Conservation (phyloP, 2,113 vertebrate genomes). For the Toxostoma redivivum region DNA sequence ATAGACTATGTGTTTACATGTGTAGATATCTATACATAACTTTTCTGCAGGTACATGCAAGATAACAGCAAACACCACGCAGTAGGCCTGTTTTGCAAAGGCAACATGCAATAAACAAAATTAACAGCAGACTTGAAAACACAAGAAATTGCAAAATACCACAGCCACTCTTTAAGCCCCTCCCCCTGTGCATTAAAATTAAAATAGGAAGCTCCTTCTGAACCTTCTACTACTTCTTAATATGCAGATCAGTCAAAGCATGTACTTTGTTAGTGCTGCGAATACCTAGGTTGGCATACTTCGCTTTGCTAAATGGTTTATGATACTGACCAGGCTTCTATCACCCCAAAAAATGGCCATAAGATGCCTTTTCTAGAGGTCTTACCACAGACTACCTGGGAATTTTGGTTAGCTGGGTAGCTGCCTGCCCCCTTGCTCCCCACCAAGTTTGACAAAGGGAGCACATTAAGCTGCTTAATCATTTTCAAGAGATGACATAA, state of each 20-base stretch:
- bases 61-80: neutral
- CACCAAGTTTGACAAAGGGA: neutral
- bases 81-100: neutral
- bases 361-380: neutral
- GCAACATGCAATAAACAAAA: neutral
- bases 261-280: neutral
- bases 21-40: neutral
- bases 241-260: neutral
- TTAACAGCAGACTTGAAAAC: neutral
- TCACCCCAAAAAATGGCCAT: neutral
- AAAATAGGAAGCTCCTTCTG: neutral
- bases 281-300: neutral
- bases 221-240: neutral
- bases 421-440: neutral
- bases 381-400: neutral
- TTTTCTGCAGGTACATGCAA: neutral
- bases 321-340: neutral
- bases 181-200: neutral
- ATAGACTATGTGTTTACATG: accelerated
- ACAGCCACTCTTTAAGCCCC: neutral
- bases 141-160: neutral
- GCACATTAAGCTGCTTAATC: neutral
- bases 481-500: neutral
- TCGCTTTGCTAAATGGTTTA: neutral
- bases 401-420: neutral